Evolutionary conservation across 1,140 invertebrate species (phyloP).

Genomic region (Rhizoglyphus robini): DNA sequence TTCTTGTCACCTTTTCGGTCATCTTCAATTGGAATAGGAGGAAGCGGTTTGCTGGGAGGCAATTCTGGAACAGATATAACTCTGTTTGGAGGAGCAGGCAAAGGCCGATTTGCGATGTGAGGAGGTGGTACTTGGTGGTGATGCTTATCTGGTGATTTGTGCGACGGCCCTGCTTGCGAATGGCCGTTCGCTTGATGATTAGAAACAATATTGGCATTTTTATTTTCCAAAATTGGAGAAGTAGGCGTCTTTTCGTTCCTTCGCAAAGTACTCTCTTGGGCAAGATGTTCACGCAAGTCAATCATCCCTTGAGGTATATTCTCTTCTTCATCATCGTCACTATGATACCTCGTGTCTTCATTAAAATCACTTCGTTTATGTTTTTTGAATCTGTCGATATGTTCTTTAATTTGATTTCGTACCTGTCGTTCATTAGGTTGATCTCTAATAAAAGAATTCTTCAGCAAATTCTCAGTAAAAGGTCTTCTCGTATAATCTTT

Average conservation of each 20-base stretch:
- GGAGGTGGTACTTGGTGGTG: background rate
- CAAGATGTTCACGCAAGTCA: slow-evolving; percentile 8
- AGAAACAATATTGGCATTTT: background rate
- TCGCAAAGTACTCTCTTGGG: slow-evolving; percentile 22
- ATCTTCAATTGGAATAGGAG: slow-evolving; percentile 62
- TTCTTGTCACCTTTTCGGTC: slow-evolving; percentile 25
- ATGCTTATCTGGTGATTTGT: background rate
- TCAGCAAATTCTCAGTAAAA: slow-evolving; percentile 92
- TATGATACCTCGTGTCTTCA: slow-evolving; percentile 31
- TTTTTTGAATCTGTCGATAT: slow-evolving; percentile 73
- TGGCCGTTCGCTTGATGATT: background rate
- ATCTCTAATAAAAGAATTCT: slow-evolving; percentile 93
- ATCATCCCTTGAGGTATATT: slow-evolving; percentile 21
- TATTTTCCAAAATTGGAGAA: background rate
- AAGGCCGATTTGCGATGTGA: slow-evolving; percentile 72
- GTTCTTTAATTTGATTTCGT: slow-evolving; percentile 94
- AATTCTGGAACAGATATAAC: slow-evolving; percentile 48
- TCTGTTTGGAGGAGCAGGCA: slow-evolving; percentile 73
- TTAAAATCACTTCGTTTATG: slow-evolving; percentile 26
- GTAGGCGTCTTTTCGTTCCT: slow-evolving; percentile 22
- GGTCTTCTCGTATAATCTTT: slow-evolving; percentile 97
- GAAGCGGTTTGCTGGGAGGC: slow-evolving; percentile 57
- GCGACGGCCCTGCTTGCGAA: slow-evolving; percentile 14
- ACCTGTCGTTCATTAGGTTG: slow-evolving; percentile 96
- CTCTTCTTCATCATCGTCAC: slow-evolving; percentile 35